phyloP scores from a whole-genome alignment of 2,797 vertebrate species.

The Sebastes wilsoni region DNA sequence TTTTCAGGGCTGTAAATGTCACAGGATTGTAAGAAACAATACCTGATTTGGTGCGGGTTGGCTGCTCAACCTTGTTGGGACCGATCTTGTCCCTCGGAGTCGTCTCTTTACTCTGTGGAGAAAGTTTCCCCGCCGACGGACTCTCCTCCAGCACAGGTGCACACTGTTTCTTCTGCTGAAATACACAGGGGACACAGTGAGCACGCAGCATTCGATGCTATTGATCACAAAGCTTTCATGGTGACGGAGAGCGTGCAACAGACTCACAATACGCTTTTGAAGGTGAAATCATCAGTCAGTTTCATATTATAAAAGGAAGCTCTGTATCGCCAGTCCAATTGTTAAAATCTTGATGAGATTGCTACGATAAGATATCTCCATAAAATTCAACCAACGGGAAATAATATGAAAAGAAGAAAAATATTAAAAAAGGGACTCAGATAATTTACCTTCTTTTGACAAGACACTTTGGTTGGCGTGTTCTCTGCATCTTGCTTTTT shows the following conservation, averaged over 20 bases:
- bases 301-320: background rate
- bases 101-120: conserved; percentile 53
- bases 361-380: background rate
- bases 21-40: conserved; percentile 16
- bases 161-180: conserved; percentile 78
- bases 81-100: conserved; percentile 61
- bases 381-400: background rate
- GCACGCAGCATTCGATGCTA: conserved; percentile 37
- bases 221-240: conserved; percentile 54
- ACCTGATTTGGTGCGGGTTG: conserved; percentile 70
- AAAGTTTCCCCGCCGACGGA: conserved; percentile 52
- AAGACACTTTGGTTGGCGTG: conserved; percentile 55
- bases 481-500: conserved; percentile 73
- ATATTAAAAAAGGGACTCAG: background rate
- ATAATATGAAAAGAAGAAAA: background rate
- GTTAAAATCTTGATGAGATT: background rate
- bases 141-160: conserved; percentile 67
- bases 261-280: conserved; percentile 1
- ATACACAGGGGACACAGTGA: conserved; percentile 50
- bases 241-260: conserved; percentile 24
- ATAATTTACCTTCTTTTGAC: conserved; percentile 80
- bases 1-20: conserved; percentile 4
- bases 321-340: background rate
- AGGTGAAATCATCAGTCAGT: conserved; percentile 29
- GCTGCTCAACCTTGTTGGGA: conserved; percentile 53